Percentiles rank a stretch among this genome's conserved stretches.
These are phyloP conservation scores for Nymphicus hollandicus DNA, from an alignment of 2,113 vertebrate genomes.

Conservation along the genomic window DNA sequence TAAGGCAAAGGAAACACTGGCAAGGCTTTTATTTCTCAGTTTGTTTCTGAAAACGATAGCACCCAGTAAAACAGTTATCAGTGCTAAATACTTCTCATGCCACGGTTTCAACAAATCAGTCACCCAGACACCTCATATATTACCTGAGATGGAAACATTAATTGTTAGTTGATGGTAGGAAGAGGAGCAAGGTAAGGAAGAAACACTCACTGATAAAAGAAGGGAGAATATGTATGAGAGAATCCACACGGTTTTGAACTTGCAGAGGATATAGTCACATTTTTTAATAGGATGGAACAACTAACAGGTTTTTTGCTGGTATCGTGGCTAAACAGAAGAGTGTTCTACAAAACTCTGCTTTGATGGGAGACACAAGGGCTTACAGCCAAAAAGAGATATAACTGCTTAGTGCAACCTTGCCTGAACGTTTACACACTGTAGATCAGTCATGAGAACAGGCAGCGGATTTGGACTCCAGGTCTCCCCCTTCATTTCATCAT, in stretches of 20 bases:
- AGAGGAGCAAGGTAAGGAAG: neutral
- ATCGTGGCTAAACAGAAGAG: accelerated
- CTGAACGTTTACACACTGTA: accelerated
- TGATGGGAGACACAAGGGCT: neutral
- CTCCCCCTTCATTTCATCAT: neutral
- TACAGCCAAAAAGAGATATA: neutral
- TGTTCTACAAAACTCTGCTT: neutral
- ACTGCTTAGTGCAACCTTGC: neutral
- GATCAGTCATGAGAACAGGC: neutral
- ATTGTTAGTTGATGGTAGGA: neutral
- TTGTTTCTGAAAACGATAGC: neutral
- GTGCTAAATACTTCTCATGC: neutral
- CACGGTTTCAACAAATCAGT: neutral
- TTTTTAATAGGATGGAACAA: neutral
- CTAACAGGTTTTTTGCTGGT: neutral
- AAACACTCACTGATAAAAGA: neutral
- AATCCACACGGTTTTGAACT: neutral
- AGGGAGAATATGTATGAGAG: neutral
- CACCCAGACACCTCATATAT: neutral
- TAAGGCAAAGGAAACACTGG: neutral
- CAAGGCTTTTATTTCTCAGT: neutral
- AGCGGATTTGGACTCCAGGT: neutral
- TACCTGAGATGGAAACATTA: neutral
- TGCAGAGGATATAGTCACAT: neutral
- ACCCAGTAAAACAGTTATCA: neutral